Evolutionary conservation across 2,113 vertebrate genomes (phyloP).

Genomic region (Apodemus speciosus): DNA sequence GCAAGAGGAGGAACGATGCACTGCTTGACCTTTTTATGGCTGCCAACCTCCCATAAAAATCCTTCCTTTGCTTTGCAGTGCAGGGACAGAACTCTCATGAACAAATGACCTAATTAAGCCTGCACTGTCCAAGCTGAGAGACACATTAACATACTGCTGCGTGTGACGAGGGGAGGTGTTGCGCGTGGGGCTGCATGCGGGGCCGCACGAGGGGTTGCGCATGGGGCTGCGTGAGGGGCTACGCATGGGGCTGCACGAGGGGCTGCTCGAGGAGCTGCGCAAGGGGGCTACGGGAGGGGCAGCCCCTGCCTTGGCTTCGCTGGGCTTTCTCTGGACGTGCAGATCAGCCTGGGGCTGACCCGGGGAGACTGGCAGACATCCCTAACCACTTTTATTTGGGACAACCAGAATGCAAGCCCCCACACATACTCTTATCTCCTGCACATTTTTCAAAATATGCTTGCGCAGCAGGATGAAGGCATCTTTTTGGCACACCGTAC

Average conservation of each 20-base stretch:
- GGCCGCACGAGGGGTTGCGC: too few species aligned
- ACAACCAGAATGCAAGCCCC: neutral
- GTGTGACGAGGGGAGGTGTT: neutral
- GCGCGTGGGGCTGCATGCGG: neutral
- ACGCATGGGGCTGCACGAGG: too few species aligned
- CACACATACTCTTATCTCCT: neutral
- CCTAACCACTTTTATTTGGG: slow-evolving; percentile 24
- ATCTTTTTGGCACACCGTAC: slow-evolving; percentile 32
- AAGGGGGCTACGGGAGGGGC: too few species aligned
- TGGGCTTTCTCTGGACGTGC: neutral
- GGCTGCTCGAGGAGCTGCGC: too few species aligned
- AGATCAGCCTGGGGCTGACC: neutral
- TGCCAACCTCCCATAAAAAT: slow-evolving; percentile 57
- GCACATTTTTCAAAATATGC: slow-evolving; percentile 46
- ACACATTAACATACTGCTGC: neutral
- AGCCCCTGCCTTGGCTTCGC: neutral
- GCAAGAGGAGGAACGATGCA: neutral
- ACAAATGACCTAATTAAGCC: slow-evolving; percentile 66
- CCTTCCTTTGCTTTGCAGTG: slow-evolving; percentile 22
- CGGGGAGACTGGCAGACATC: neutral
- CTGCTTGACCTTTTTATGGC: slow-evolving; percentile 36
- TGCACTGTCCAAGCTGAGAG: slow-evolving; percentile 32
- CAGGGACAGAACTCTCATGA: slow-evolving; percentile 51
- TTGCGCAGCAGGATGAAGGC: slow-evolving; percentile 17
- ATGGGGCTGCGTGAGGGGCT: too few species aligned